Evolutionary conservation across 2,113 vertebrate species (phyloP).

Genomic region (Oncorhynchus masou): DNA sequence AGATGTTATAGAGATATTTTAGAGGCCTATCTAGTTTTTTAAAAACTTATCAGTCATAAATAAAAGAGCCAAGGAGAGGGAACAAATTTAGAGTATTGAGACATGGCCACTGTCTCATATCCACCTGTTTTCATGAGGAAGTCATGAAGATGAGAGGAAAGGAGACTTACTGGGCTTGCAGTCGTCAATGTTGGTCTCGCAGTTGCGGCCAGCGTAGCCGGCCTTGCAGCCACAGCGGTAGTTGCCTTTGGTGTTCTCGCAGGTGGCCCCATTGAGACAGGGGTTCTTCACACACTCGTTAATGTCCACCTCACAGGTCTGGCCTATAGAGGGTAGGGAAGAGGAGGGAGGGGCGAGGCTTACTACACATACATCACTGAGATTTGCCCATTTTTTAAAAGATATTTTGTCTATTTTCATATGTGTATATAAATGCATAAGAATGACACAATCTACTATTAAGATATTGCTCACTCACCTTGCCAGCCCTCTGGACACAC

Average conservation of each 20-base stretch:
- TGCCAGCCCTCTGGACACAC: slow-evolving; percentile 91
- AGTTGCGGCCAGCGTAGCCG: slow-evolving; percentile 84
- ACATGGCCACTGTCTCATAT: not conserved
- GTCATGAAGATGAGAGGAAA: not conserved
- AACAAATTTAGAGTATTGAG: too few relatives aligned
- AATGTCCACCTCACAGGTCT: slow-evolving; percentile 92
- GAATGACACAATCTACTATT: not conserved
- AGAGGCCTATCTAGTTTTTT: too few relatives aligned
- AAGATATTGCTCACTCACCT: slow-evolving; percentile 70
- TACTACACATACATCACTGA: not conserved
- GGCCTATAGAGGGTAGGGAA: slow-evolving; percentile 68
- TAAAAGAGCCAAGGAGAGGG: too few relatives aligned
- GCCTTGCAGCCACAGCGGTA: slow-evolving; percentile 84
- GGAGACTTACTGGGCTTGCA: slow-evolving; percentile 88
- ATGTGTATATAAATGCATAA: not conserved
- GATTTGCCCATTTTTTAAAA: not conserved
- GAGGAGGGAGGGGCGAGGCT: not conserved
- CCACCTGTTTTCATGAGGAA: not conserved
- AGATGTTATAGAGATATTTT: not conserved
- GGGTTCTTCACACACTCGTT: slow-evolving; percentile 94
- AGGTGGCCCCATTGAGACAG: slow-evolving; percentile 82
- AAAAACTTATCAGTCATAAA: too few relatives aligned
- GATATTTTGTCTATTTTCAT: not conserved
- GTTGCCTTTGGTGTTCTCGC: slow-evolving; percentile 85
- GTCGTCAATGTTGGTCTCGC: slow-evolving; percentile 85